Evolutionary conservation across 2,888 invertebrate species (phyloP).

Genomic region (Gisinianus flammeolus): DNA sequence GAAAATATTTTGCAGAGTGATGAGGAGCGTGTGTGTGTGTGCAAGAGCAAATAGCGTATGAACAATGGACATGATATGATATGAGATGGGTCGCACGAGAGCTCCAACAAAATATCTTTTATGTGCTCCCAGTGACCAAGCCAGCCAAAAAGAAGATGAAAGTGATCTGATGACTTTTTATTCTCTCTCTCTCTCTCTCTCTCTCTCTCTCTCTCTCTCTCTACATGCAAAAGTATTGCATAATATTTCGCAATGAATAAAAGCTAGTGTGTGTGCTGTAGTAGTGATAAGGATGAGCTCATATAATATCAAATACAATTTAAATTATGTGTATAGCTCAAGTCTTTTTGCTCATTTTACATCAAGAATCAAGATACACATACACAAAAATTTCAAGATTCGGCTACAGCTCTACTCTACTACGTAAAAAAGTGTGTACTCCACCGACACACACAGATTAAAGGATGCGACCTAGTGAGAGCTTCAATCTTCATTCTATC

Average conservation of each 20-base stretch:
- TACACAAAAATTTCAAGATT: too few relatives aligned
- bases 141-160: constrained; percentile 43
- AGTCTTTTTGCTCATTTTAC: neutral
- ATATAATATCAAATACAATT: neutral
- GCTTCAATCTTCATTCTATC: too few relatives aligned
- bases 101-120: too few relatives aligned
- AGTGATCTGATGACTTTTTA: constrained; percentile 52
- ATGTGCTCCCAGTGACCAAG: neutral
- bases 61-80: constrained; percentile 2
- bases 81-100: constrained; percentile 5
- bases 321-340: neutral
- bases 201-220: too few relatives aligned
- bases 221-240: constrained; percentile 19
- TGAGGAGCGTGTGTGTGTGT: neutral
- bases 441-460: too few relatives aligned
- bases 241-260: constrained; percentile 23
- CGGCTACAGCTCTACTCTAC: too few relatives aligned
- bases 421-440: too few relatives aligned
- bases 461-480: too few relatives aligned
- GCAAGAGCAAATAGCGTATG: neutral
- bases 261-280: neutral
- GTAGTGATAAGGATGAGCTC: neutral
- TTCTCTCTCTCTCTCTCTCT: too few relatives aligned
- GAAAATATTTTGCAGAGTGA: too few relatives aligned
- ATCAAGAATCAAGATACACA: too few relatives aligned